A percentile compares a stretch with the other conserved stretches of the same genome.
Conservation (phyloP, 2,888 invertebrate species). For the Pedicia rivosa region DNA sequence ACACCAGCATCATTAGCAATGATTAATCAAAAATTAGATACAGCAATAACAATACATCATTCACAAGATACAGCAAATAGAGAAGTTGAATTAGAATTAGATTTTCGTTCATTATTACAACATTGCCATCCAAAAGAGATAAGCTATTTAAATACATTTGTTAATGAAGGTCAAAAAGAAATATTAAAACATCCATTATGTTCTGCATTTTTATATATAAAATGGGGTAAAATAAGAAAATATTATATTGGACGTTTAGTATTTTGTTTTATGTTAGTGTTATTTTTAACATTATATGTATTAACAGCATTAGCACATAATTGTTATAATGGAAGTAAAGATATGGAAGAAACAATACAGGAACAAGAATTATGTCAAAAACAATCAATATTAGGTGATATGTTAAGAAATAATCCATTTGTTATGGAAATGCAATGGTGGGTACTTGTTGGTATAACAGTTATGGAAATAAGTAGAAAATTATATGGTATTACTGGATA, state of each 20-base stretch:
- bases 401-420: slow-evolving; percentile 55
- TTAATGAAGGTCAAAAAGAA: slow-evolving; percentile 79
- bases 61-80: slow-evolving; percentile 60
- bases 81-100: slow-evolving; percentile 66
- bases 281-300: slow-evolving; percentile 67
- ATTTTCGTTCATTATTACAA: slow-evolving; percentile 66
- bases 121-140: slow-evolving; percentile 74
- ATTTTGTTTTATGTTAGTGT: slow-evolving; percentile 62
- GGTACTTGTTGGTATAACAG: slow-evolving; percentile 59
- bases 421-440: slow-evolving; percentile 76
- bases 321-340: slow-evolving; percentile 67
- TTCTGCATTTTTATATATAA: slow-evolving; percentile 72
- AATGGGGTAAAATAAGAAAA: slow-evolving; percentile 81
- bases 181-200: slow-evolving; percentile 74
- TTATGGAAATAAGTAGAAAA: slow-evolving; percentile 65
- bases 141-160: slow-evolving; percentile 70
- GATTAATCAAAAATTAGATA: slow-evolving; percentile 66
- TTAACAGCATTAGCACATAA: slow-evolving; percentile 69
- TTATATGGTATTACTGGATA: slow-evolving; percentile 69
- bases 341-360: slow-evolving; percentile 54
- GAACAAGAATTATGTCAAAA: slow-evolving; percentile 61
- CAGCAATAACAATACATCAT: slow-evolving; percentile 61
- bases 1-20: slow-evolving; percentile 73
- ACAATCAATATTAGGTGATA: slow-evolving; percentile 59
- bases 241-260: slow-evolving; percentile 68